Percentiles rank a stretch among this genome's conserved stretches.
Conservation (phyloP, 2,797 vertebrate genomes). For the Vespertilio murinus region DNA sequence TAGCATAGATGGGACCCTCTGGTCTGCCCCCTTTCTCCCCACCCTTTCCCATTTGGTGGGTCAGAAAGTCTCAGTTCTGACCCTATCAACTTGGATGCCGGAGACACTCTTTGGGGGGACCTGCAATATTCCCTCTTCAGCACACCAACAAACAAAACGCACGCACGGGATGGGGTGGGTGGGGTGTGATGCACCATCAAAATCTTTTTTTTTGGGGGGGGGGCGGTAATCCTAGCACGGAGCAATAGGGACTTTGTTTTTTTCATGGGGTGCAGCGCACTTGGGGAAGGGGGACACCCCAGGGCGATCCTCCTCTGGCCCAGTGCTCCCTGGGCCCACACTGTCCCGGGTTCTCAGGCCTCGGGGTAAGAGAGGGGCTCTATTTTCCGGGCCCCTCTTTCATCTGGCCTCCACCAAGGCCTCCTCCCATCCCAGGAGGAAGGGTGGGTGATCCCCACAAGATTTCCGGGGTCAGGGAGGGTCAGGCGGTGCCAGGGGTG, state of each 20-base stretch:
- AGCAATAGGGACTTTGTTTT: background rate
- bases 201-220: background rate
- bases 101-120: background rate
- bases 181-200: background rate
- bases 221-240: background rate
- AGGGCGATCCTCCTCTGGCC: background rate
- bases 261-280: background rate
- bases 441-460: background rate
- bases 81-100: background rate
- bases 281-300: background rate
- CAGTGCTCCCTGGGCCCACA: background rate
- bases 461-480: slow-evolving; percentile 33
- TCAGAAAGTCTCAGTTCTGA: background rate
- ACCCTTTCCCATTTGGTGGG: rapidly evolving
- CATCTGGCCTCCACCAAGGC: background rate
- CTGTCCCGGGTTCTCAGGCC: background rate
- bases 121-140: background rate
- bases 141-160: background rate
- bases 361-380: background rate
- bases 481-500: background rate
- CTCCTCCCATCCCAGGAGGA: slow-evolving; percentile 20
- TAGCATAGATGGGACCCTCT: background rate
- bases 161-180: background rate
- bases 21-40: background rate
- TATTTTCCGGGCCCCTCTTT: background rate